Conservation (phyloP, 2,113 vertebrate species). For the Nestor notabilis region DNA sequence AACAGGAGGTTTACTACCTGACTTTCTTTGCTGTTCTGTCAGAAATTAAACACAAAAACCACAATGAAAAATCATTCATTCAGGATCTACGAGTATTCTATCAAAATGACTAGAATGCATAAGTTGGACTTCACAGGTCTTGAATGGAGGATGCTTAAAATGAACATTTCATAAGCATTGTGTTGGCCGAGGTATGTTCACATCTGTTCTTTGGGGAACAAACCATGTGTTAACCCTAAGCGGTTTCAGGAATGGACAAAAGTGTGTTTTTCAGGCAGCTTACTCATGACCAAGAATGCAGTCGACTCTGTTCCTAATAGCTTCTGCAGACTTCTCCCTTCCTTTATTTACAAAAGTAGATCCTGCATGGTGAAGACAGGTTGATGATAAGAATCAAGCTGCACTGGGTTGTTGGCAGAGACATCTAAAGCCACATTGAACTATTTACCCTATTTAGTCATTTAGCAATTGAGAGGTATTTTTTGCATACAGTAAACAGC, state of each 20-base stretch:
- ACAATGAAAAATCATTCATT: not conserved
- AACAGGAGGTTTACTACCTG: not conserved
- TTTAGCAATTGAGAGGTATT: not conserved
- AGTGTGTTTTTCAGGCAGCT: not conserved
- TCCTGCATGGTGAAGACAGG: not conserved
- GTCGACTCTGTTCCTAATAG: not conserved
- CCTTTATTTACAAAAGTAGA: not conserved
- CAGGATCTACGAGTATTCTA: not conserved
- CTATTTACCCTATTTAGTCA: not conserved
- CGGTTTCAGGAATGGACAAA: not conserved
- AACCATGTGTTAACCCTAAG: not conserved
- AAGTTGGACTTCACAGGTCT: not conserved
- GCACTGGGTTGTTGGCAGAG: not conserved
- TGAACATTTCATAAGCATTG: rapidly evolving
- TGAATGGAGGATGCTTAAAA: not conserved
- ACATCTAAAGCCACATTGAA: not conserved
- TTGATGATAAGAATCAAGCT: not conserved
- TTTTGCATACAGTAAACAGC: not conserved
- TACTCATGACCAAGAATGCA: not conserved
- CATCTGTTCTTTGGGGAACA: not conserved
- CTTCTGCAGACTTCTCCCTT: not conserved
- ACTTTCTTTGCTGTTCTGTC: not conserved
- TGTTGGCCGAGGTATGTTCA: not conserved
- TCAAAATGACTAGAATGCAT: not conserved
- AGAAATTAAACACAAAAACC: not conserved